These are phyloP conservation scores for Ischnura elegans DNA, from an alignment of 2,888 invertebrate genomes.

Conservation along the genomic window DNA sequence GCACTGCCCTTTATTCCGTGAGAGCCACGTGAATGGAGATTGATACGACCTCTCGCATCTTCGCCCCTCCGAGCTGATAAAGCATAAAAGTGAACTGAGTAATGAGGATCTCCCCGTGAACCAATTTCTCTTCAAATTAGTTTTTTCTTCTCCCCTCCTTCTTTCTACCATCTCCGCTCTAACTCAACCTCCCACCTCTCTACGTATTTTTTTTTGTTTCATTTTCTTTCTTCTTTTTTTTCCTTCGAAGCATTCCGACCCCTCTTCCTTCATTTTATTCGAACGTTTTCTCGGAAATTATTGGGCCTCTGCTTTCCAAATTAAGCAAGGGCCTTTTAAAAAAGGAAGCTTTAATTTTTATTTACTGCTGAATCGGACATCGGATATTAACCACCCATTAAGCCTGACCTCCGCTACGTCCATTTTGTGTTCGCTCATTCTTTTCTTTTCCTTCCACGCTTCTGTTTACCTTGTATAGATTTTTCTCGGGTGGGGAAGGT, in stretches of 20 bases:
- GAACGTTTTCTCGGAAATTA: background rate
- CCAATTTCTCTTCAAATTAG: slow-evolving; percentile 56
- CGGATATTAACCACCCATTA: slow-evolving; percentile 51
- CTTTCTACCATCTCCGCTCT: background rate
- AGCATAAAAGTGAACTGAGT: slow-evolving; percentile 56
- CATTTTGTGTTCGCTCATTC: background rate
- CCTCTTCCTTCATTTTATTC: background rate
- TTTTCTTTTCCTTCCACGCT: background rate
- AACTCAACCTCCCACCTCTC: background rate
- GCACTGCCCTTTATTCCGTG: slow-evolving; percentile 55
- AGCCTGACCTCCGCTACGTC: slow-evolving; percentile 10
- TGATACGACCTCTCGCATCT: slow-evolving; percentile 58
- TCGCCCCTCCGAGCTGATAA: slow-evolving; percentile 28
- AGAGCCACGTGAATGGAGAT: slow-evolving; percentile 43
- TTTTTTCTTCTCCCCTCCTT: background rate
- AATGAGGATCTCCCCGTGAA: slow-evolving; percentile 56
- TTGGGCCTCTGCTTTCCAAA: slow-evolving; percentile 18
- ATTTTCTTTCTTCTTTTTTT: background rate
- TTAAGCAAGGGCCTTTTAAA: background rate
- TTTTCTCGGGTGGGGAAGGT: background rate
- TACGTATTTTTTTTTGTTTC: background rate
- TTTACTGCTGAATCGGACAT: slow-evolving; percentile 18
- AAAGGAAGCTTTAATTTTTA: slow-evolving; percentile 9
- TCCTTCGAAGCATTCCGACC: background rate
- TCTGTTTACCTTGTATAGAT: background rate